A percentile compares a stretch with the other conserved stretches of the same genome.
Evolutionary conservation across 2,113 vertebrate genomes (phyloP).

Genomic region (Piaya cayana): DNA sequence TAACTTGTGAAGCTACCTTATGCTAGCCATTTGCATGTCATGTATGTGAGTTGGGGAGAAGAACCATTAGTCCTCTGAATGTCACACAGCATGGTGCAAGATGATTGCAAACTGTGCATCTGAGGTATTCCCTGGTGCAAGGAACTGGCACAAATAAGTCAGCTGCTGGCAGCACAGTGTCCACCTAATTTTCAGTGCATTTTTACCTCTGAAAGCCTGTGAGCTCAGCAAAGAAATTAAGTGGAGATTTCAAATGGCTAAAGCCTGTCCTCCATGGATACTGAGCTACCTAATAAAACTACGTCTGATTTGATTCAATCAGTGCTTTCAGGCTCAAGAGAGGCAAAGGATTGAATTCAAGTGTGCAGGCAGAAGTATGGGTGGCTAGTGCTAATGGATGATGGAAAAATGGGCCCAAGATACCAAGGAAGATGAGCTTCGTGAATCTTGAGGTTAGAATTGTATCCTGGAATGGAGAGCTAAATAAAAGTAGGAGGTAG

Average conservation of each 20-base stretch:
- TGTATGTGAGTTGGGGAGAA: neutral
- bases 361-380: neutral
- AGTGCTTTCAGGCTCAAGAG: neutral
- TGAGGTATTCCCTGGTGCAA: neutral
- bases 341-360: neutral
- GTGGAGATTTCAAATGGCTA: neutral
- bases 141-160: neutral
- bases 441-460: neutral
- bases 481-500: neutral
- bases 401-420: neutral
- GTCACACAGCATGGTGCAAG: neutral
- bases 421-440: neutral
- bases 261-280: neutral
- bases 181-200: neutral
- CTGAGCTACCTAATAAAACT: neutral
- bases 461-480: neutral
- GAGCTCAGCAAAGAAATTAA: conserved; percentile 13
- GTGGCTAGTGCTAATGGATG: neutral
- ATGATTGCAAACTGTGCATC: neutral
- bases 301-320: neutral
- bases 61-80: neutral
- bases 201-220: neutral
- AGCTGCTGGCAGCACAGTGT: neutral
- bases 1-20: neutral
- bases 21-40: neutral